Base-by-base conservation (phyloP, 2,113 vertebrate species). In the Leptobrachium leishanense region DNA sequence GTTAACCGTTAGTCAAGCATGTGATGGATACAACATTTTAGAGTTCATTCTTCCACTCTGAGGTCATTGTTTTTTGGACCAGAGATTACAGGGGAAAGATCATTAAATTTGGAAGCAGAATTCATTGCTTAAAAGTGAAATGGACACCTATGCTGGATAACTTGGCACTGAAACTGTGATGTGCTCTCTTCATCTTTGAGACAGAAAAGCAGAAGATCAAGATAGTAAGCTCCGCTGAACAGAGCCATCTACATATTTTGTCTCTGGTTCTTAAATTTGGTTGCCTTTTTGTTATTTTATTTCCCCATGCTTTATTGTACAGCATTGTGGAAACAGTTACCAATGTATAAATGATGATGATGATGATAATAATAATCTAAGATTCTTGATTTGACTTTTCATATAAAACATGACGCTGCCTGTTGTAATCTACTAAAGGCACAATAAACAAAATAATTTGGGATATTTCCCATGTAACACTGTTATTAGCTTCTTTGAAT, bases 371-470 rank as follows among this genome's bases (percentile, higher is more conserved):
- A 8, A 54, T 54, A 54, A 43, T 5, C 39, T 55, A 12, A 5
- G n/a, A 12, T 55, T 57, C 13, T 75, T 7, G 4, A 1, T 59
- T 57, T 66, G 8, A 11, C 3, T 66, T n/a, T 43, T 59, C 43
- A 50, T 55, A 42, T 65, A 65, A 72, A 65, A 79, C 76, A 64
- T 71, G 59, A 65, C 68, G 46, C 43, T 40, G 40, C 68, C 63
- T 31, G 43, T 64, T 75, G 44, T 53, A 57, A n/a, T 31, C 66
- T 44, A 70, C 68, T 43, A 79, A 41, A 72, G 55, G 13, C 43
- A 63, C 43, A 44, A 46, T 78, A 55, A 72, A 44, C 59, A 39
- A 79, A 53, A 62, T 40, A 70, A 69, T 76, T 31, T 39, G 10
- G 46, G 41, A 71, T 72, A 71, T 65, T 73, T 41, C 40, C 50